phyloP scores from a whole-genome alignment of 2,113 vertebrate species.

The Ctenomys sociabilis region DNA sequence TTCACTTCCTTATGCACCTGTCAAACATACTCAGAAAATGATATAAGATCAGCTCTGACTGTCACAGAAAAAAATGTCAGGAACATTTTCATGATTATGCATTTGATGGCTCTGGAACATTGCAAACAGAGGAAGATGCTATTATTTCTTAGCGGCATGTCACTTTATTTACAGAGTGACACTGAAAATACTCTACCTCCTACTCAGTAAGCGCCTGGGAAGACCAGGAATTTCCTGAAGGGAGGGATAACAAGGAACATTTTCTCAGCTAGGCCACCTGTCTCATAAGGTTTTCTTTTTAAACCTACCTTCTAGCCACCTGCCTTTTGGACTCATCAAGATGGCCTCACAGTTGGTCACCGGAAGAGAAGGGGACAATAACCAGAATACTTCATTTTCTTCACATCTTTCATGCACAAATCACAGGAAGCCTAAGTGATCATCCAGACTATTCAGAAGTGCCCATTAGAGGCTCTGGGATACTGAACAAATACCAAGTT shows the following conservation, averaged over 20 bases:
- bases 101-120: neutral
- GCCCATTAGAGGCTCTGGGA: neutral
- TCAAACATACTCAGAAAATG: neutral
- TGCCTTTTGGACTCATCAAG: neutral
- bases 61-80: conserved; percentile 1
- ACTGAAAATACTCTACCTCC: neutral
- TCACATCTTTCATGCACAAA: neutral
- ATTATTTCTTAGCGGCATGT: neutral
- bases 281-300: neutral
- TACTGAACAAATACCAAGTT: neutral
- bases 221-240: neutral
- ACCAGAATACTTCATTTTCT: neutral
- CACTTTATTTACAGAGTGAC: neutral
- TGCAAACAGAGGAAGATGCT: neutral
- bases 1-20: neutral
- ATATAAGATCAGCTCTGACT: neutral
- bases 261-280: neutral
- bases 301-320: neutral
- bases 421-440: neutral
- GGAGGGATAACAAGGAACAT: neutral
- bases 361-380: neutral
- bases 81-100: neutral
- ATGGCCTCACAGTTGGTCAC: neutral
- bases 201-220: neutral
- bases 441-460: neutral